phyloP scores from a whole-genome alignment of 1,140 invertebrate genomes.

The Metaphire vulgaris region DNA sequence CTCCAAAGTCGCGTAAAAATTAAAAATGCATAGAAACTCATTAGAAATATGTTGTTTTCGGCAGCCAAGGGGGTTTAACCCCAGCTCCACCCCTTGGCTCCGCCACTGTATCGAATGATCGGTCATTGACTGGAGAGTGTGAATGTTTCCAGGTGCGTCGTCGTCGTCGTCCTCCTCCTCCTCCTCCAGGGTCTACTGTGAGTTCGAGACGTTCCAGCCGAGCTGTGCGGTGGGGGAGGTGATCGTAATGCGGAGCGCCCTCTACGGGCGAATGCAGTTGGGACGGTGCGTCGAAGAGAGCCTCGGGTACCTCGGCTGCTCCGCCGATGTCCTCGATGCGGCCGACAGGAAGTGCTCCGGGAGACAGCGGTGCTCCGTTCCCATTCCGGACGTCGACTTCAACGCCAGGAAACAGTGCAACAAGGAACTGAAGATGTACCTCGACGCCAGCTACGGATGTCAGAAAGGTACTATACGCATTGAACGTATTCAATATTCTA shows the following conservation, averaged over 20 bases:
- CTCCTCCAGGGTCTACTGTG: neutral
- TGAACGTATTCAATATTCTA: no score
- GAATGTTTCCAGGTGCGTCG: no score
- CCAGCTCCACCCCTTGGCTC: no score
- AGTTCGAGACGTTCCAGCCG: slow-evolving; percentile 23
- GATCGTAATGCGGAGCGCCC: slow-evolving; percentile 14
- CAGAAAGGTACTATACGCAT: no score
- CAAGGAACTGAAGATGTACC: slow-evolving; percentile 27
- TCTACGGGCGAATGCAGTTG: slow-evolving; percentile 27
- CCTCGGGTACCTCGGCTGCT: slow-evolving; percentile 19
- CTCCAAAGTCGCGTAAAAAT: no score
- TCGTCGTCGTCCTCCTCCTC: neutral
- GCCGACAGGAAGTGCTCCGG: slow-evolving; percentile 27
- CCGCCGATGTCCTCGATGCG: slow-evolving; percentile 2
- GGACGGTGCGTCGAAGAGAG: slow-evolving; percentile 14
- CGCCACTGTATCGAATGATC: no score
- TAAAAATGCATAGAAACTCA: no score
- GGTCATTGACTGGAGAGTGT: no score
- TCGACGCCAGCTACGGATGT: slow-evolving; percentile 25
- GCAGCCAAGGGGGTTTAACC: no score
- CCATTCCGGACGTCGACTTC: slow-evolving; percentile 27
- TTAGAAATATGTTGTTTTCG: no score
- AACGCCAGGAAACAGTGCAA: slow-evolving; percentile 15
- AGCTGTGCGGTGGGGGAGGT: slow-evolving; percentile 16
- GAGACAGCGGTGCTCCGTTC: slow-evolving; percentile 14